These are phyloP conservation scores for Crypturellus tataupa DNA, from an alignment of 2,797 vertebrate species.

Conservation along the genomic window DNA sequence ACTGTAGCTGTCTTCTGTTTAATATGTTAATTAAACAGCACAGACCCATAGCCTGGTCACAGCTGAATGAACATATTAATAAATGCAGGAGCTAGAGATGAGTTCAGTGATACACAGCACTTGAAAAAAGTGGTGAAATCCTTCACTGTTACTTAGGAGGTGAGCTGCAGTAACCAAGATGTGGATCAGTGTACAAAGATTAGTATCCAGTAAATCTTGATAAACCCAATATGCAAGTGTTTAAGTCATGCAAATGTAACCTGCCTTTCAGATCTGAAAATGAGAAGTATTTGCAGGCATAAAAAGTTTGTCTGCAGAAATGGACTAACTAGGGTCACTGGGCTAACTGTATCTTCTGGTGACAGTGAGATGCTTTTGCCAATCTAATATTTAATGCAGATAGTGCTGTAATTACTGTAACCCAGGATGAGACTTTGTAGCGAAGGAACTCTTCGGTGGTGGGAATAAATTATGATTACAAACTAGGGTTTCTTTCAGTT, in stretches of 20 bases:
- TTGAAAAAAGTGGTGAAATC: neutral
- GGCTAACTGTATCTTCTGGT: neutral
- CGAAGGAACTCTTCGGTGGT: neutral
- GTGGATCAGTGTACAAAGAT: neutral
- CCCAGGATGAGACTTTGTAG: neutral
- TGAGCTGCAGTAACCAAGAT: neutral
- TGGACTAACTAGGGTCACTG: neutral
- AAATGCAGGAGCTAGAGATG: neutral
- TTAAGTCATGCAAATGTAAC: neutral
- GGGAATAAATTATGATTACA: neutral
- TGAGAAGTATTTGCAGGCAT: neutral
- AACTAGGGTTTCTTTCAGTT: neutral
- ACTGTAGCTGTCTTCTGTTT: neutral
- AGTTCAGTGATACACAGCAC: neutral
- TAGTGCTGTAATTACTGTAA: neutral
- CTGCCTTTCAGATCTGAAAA: neutral
- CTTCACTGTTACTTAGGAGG: neutral
- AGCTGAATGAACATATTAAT: neutral
- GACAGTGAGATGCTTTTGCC: neutral
- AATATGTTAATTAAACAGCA: constrained; percentile 9
- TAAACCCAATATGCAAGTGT: neutral
- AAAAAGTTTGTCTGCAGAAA: neutral
- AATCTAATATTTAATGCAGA: neutral
- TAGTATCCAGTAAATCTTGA: neutral
- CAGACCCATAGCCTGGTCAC: neutral